phyloP scores from a whole-genome alignment of 1,140 invertebrate species.

The Drosophila bifasciata region DNA sequence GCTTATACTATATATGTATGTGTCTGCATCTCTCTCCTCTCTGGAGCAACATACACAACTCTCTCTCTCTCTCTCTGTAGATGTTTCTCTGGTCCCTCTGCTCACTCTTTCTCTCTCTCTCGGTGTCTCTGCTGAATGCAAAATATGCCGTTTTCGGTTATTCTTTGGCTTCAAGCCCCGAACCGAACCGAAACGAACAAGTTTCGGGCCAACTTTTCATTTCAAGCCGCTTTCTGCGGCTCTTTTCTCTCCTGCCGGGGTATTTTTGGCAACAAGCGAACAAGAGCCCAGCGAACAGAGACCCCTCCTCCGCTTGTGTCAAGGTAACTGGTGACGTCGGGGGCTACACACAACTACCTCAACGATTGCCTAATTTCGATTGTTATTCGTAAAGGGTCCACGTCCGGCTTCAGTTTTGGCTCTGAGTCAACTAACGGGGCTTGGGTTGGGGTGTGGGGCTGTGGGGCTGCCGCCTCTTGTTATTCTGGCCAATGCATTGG shows the following conservation, averaged over 20 bases:
- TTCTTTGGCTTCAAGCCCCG: conserved; percentile 21
- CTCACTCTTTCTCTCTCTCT: conserved; percentile 1
- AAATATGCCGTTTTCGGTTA: conserved; percentile 74
- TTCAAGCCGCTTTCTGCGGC: conserved; percentile 74
- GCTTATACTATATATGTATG: too few species aligned
- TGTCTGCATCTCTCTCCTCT: too few species aligned
- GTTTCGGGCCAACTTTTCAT: conserved; percentile 72
- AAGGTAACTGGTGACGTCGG: conserved; percentile 79
- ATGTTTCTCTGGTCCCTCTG: too few species aligned
- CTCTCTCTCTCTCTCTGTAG: neutral
- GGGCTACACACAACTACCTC: conserved; percentile 48
- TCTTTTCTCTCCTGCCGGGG: conserved; percentile 43
- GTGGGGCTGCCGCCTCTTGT: conserved; percentile 49
- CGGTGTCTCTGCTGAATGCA: conserved; percentile 50
- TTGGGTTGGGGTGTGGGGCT: too few species aligned
- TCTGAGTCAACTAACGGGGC: conserved; percentile 65
- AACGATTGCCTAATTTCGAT: conserved; percentile 77
- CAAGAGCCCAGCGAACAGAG: neutral
- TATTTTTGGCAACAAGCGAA: conserved; percentile 10
- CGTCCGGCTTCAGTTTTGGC: conserved; percentile 24
- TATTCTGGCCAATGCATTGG: conserved; percentile 79
- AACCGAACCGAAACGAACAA: conserved; percentile 14
- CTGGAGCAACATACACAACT: neutral
- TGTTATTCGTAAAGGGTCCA: conserved; percentile 79
- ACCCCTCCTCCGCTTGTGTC: conserved; percentile 31